Evolutionary conservation across 2,797 vertebrate genomes (phyloP), one percentile per base, ranked within the genome.

Genomic region (Neomorphus geoffroyi): DNA sequence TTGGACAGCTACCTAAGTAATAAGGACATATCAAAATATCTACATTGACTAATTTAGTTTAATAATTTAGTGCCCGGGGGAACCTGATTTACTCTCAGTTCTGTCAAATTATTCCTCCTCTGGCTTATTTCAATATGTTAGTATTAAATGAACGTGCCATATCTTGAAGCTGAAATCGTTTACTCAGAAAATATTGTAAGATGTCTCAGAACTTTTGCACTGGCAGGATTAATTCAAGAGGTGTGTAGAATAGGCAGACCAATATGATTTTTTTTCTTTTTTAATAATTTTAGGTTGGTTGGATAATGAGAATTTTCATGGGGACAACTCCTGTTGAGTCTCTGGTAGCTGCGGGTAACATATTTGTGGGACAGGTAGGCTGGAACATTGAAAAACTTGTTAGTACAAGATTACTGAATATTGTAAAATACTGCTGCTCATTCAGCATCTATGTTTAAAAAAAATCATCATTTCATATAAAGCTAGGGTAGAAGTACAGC

Each of bases 301-400:
- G 98, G 97, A 5, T 98, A 72, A 99, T 99, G 98, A 97, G 98
- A 6, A 88, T 98, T 93, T 96, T 98, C 83, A 98, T 99, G 98
- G 98, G 98, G 90, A 99, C 99, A n/a, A 98, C 98, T 96, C 98
- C 98, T 50, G 70, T 98, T 56, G 98, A 99, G 93, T 99, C 98
- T 64, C 88, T 98, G 75, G 98, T 98, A 95, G 98, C 98, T 96
- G 98, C 98, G 3, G 98, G 98, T 91, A 99, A 99, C 93, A 98
- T 99, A 97, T 99, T 99, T 94, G 94, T 99, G 50, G 98, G 98
- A 88, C 98, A 98, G 96, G 98, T 99, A 95, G 97, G 97, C 91
- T 75, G 11, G 18, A 81, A 28, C 39, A 64, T 11, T 65, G 18
- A 80, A 78, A 96, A 93, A 32, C 3, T 9, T 50, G 8, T 8